A percentile compares a stretch with the other conserved stretches of the same genome.
These are phyloP conservation scores for Emys orbicularis DNA, from an alignment of 2,797 vertebrate genomes.

Conservation along the genomic window DNA sequence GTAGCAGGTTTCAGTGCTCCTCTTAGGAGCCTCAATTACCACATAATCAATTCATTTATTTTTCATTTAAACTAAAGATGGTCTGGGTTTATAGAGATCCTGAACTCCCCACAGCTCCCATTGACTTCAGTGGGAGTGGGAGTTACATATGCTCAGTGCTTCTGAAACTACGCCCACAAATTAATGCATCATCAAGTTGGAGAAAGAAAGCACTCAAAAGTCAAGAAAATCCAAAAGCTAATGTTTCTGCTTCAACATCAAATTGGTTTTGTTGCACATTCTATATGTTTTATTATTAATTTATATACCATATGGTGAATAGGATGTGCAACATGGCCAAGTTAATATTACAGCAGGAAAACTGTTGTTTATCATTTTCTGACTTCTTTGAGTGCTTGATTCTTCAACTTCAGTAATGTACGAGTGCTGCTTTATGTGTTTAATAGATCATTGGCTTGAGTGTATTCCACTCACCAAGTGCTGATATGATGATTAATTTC, in stretches of 20 bases:
- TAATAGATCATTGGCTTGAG: conserved; percentile 43
- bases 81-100: neutral
- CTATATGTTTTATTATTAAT: neutral
- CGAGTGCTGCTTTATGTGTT: conserved; percentile 37
- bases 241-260: conserved; percentile 5
- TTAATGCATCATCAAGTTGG: neutral
- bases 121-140: conserved; percentile 3
- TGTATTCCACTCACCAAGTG: neutral
- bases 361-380: conserved; percentile 56
- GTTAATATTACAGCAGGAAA: conserved; percentile 36
- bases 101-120: neutral
- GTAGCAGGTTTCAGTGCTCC: neutral
- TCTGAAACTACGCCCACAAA: conserved; percentile 1
- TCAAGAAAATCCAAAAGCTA: conserved; percentile 31
- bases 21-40: fast-evolving
- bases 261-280: neutral
- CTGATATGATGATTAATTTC: neutral
- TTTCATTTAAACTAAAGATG: fast-evolving
- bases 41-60: neutral
- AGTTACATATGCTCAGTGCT: neutral
- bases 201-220: conserved; percentile 20
- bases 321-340: conserved; percentile 51
- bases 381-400: conserved; percentile 22
- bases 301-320: conserved; percentile 25
- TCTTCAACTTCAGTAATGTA: conserved; percentile 7